Evolutionary conservation across 2,113 vertebrate genomes (phyloP).

Genomic region (Neotragus moschatus): DNA sequence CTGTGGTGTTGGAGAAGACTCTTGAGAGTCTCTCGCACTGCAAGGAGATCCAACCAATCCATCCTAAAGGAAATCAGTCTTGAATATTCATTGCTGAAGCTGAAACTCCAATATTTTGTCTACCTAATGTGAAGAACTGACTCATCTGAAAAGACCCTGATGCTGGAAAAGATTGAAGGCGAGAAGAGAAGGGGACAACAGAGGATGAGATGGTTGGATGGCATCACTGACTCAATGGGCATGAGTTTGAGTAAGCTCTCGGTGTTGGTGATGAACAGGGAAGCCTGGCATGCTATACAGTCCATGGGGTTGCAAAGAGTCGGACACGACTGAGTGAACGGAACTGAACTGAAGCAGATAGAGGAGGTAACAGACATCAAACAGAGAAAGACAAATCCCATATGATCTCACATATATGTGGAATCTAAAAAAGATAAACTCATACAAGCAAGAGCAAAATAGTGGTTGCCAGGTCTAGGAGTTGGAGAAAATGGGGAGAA

Average conservation of each 20-base stretch:
- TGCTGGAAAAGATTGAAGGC: background rate
- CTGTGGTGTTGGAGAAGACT: background rate
- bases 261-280: background rate
- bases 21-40: background rate
- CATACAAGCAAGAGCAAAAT: background rate
- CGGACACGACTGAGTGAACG: fast-evolving
- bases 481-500: background rate
- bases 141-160: background rate
- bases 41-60: background rate
- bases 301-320: background rate
- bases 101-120: background rate
- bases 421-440: background rate
- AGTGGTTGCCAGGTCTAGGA: background rate
- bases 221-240: background rate
- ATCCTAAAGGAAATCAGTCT: background rate
- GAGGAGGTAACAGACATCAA: background rate
- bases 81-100: background rate
- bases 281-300: background rate
- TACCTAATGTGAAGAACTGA: background rate
- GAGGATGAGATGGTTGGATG: background rate
- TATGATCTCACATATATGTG: background rate
- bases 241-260: background rate
- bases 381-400: background rate
- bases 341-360: background rate
- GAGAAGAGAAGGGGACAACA: background rate